Evolutionary conservation across 2,113 vertebrate genomes (phyloP), one percentile per base, ranked within the genome.

Genomic region (Lophochroa leadbeateri): DNA sequence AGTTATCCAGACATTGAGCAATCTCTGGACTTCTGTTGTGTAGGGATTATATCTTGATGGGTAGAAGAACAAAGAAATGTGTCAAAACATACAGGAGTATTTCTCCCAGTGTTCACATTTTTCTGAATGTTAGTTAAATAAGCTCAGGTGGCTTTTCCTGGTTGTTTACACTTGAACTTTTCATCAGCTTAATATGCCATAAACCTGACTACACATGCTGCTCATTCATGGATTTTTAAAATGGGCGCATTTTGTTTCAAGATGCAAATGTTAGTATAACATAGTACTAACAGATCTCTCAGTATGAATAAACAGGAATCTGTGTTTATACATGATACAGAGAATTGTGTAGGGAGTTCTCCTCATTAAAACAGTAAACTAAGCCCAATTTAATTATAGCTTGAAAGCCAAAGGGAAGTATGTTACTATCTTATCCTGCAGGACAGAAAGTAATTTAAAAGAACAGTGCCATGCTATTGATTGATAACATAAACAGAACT

Each of bases 271-370:
- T 96, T 97, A 94, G 85, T 63, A 92, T 69, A 97, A 96, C 64
- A 83, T 7, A 93, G 76, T 68, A 96, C 83, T 97, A 97, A 97
- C 97, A 98, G 89, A 95, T 90, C 84, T 88, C 69, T 84, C 76
- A 61, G 25, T 46, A 57, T 67, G 92, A 96, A 97, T 98, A 98
- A 98, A 98, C 97, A 98, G 97, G 97, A 98, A 97, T 96, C 61
- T 71, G 87, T 97, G 97, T 97, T 98, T 97, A 97, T 92, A 77
- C 65, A 82, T 17, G 80, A 93, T 94, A 93, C 43, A 94, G 86
- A 85, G 74, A 96, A 88, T 90, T 95, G 96, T 97, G 85, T 94
- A 97, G 94, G 79, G 93, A 93, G 83, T 94, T 97, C 87, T 97
- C 84, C 61, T 80, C 72, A 71, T 96, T 90, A 91, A 96, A 97